Evolutionary conservation across 2,113 vertebrate species (phyloP), one percentile per base, ranked within the genome.

Genomic region (Tragelaphus buxtoni): DNA sequence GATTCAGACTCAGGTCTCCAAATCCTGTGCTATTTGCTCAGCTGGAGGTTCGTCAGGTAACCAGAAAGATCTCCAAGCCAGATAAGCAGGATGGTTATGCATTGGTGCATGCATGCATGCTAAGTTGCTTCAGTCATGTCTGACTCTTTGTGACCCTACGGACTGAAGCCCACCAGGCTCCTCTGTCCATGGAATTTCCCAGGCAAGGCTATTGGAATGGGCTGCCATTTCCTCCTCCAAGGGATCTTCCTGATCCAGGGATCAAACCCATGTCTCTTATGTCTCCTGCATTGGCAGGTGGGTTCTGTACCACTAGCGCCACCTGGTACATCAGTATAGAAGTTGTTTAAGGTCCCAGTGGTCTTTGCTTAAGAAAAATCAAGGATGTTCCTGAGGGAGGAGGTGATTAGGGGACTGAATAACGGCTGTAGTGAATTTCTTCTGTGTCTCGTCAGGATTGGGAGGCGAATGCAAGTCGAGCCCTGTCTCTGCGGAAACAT

Each of bases 401-500:
- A 63, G 16, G 22, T 61, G 45, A 53, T 45, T 53, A 76, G 35
- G 35, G 26, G 28, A 47, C 65, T 79, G 24, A 56, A 30, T 85
- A 84, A 83, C 39, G 32, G 45, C 49, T 49, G 28, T 1, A 24
- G 39, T 82, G 20, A 63, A 56, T 94, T 85, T 81, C 81, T 4
- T 65, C 47, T 61, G 56, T 90, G 55, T 65, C n/a, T 80, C 61
- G 65, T 47, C 95, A 99, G 99, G 99, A 99, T 97, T 99, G 99
- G 99, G 99, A 99, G 98, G 99, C 99, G 74, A 99, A 99, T 39
- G 99, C 99, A 53, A 99, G 99, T 97, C 99, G 98, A 49, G 94
- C 99, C 9, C 98, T 99, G 72, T 99, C 99, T 94, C 97, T 99
- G 96, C 93, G 98, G 90, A 99, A 99, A 42, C 99, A 99, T 74